Percentiles rank a stretch among this genome's conserved stretches.
Evolutionary conservation across 2,888 invertebrate species (phyloP).

Genomic region (Pardosa pseudoannulata): DNA sequence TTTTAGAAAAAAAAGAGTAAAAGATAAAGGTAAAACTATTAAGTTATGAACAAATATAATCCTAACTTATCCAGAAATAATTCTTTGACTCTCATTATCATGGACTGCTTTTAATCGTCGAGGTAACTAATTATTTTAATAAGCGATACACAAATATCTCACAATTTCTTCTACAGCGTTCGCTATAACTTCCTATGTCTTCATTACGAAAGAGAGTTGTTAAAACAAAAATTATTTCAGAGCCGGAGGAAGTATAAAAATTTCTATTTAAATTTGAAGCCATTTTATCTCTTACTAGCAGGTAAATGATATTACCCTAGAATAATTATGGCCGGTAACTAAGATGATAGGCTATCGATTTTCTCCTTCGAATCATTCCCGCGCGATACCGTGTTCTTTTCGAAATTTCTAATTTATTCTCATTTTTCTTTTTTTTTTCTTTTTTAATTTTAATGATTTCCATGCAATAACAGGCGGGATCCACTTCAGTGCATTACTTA

Average conservation of each 20-base stretch:
- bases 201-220: no score
- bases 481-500: constrained; percentile 39
- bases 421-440: neutral
- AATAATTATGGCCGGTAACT: neutral
- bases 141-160: no score
- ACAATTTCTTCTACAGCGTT: no score
- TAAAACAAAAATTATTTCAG: no score
- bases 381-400: neutral
- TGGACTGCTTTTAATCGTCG: no score
- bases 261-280: neutral
- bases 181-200: no score
- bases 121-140: no score
- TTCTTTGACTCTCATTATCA: no score
- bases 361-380: neutral
- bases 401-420: neutral
- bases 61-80: no score
- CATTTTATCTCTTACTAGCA: neutral
- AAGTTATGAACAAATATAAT: no score
- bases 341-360: neutral
- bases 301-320: neutral
- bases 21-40: no score
- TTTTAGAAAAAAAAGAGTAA: no score
- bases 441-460: constrained; percentile 51
- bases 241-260: neutral
- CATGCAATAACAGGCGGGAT: constrained; percentile 27